Conservation (phyloP, 2,888 invertebrate genomes). For the Adela reaumurella region DNA sequence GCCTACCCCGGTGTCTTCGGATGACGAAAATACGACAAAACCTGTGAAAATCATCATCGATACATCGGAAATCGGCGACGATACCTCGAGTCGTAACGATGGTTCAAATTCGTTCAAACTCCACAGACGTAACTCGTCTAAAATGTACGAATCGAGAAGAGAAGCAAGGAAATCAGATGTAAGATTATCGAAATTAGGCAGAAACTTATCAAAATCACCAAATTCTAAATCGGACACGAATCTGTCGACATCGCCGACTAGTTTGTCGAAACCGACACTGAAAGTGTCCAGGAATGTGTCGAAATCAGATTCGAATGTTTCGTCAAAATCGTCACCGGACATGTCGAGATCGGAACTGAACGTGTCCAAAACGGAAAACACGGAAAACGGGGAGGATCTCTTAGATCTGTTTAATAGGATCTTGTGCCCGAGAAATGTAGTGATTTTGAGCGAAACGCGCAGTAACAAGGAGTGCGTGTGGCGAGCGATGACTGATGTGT, state of each 20-base stretch:
- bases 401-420: constrained; percentile 35
- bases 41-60: not conserved
- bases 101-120: no score
- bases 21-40: constrained; percentile 19
- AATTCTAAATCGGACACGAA: no score
- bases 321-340: not conserved
- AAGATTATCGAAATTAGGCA: no score
- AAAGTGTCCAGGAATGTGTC: no score
- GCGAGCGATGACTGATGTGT: constrained; percentile 33
- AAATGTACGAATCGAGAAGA: no score
- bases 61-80: not conserved
- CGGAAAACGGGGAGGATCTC: constrained; percentile 12
- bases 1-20: constrained; percentile 27
- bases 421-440: constrained; percentile 36
- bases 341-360: not conserved
- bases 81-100: no score
- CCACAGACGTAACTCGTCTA: no score
- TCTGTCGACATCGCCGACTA: no score
- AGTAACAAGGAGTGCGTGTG: constrained; percentile 25
- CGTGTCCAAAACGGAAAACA: constrained; percentile 1
- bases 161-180: no score
- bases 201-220: no score
- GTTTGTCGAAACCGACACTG: no score
- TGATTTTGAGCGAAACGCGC: constrained; percentile 23
- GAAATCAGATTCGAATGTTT: no score